Evolutionary conservation across 2,888 invertebrate species (phyloP).

Genomic region (Sipha maydis): DNA sequence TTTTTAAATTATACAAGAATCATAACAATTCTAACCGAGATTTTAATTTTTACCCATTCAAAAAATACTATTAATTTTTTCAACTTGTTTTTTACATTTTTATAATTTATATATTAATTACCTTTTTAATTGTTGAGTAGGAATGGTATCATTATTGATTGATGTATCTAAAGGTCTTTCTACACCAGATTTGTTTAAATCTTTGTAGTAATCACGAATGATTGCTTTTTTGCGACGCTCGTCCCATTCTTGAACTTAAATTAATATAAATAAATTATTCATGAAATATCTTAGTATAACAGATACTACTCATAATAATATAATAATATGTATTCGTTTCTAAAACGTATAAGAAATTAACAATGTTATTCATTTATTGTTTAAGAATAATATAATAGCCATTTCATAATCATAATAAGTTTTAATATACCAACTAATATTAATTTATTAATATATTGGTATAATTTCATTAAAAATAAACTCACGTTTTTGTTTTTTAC

Average conservation of each 20-base stretch:
- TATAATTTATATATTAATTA: neutral
- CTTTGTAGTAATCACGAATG: slow-evolving; percentile 72
- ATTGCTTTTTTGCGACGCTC: slow-evolving; percentile 73
- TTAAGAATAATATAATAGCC: no score
- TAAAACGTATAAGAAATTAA: no score
- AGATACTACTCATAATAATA: neutral
- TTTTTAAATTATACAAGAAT: no score
- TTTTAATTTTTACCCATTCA: no score
- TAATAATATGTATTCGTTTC: neutral
- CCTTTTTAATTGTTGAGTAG: slow-evolving; percentile 2
- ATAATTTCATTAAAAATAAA: neutral
- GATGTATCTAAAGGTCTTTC: neutral
- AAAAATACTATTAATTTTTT: neutral
- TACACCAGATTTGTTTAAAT: slow-evolving; percentile 69
- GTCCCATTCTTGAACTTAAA: slow-evolving; percentile 74
- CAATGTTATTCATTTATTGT: no score
- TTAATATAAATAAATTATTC: slow-evolving; percentile 41
- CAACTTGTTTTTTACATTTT: no score
- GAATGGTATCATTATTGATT: neutral
- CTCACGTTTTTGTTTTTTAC: slow-evolving; percentile 74
- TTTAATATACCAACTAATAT: no score
- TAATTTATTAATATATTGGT: no score
- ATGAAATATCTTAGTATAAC: neutral
- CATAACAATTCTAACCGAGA: no score
- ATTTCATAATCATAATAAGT: no score